phyloP scores from a whole-genome alignment of 2,888 invertebrate species.

The Conchocele bisecta region DNA sequence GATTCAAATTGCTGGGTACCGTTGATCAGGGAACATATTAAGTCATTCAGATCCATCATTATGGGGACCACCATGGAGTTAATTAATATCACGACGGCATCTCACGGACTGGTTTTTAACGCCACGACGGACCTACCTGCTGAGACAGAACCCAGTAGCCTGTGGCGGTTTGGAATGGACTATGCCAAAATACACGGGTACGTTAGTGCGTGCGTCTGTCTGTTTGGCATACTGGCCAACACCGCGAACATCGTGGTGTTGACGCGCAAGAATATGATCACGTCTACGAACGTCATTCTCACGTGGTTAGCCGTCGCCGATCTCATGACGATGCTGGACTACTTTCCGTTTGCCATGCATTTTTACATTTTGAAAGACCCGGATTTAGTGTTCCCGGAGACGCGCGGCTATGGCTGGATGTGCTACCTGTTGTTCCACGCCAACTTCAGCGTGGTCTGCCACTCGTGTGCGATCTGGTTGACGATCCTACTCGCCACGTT shows the following conservation, averaged over 20 bases:
- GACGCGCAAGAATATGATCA: slow-evolving; percentile 94
- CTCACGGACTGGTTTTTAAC: too few relatives aligned
- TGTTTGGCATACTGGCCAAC: slow-evolving; percentile 95
- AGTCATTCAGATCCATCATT: too few relatives aligned
- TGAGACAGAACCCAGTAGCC: too few relatives aligned
- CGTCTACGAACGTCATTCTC: slow-evolving; percentile 95
- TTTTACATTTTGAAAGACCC: slow-evolving; percentile 82
- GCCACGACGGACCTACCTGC: too few relatives aligned
- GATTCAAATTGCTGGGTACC: too few relatives aligned
- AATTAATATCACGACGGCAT: too few relatives aligned
- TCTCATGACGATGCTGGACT: slow-evolving; percentile 93
- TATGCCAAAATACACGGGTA: slow-evolving; percentile 89
- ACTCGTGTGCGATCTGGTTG: slow-evolving; percentile 96
- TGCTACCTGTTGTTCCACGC: slow-evolving; percentile 88
- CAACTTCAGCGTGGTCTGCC: slow-evolving; percentile 92
- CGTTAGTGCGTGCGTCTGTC: slow-evolving; percentile 92
- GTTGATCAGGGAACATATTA: too few relatives aligned
- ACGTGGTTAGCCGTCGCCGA: slow-evolving; percentile 93
- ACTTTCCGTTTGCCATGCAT: slow-evolving; percentile 94
- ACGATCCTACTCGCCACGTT: slow-evolving; percentile 96
- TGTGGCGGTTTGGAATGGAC: neutral
- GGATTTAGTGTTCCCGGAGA: slow-evolving; percentile 64
- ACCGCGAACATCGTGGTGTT: slow-evolving; percentile 94
- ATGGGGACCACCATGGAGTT: too few relatives aligned
- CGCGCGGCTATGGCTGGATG: slow-evolving; percentile 81